Evolutionary conservation across 2,113 vertebrate species (phyloP).

Genomic region (Eretmochelys imbricata): DNA sequence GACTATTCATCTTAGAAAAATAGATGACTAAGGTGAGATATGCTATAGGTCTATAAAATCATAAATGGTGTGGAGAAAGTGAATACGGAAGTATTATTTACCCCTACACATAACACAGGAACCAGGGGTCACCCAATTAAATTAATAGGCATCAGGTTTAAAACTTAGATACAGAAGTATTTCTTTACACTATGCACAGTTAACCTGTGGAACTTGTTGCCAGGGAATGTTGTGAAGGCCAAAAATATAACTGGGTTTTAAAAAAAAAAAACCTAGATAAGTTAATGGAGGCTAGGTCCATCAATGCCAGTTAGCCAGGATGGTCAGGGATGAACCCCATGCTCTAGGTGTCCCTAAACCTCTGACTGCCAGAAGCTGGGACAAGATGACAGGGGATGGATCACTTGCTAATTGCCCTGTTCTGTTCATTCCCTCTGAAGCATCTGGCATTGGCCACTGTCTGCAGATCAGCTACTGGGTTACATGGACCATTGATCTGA

Average conservation of each 20-base stretch:
- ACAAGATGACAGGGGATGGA: background rate
- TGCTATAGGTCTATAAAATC: background rate
- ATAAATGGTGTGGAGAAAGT: background rate
- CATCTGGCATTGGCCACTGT: background rate
- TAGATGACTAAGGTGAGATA: background rate
- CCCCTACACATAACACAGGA: background rate
- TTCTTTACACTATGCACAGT: background rate
- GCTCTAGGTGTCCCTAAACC: background rate
- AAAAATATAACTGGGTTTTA: background rate
- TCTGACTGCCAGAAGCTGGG: background rate
- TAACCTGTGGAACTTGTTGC: background rate
- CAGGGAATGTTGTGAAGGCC: background rate
- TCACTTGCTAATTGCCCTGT: background rate
- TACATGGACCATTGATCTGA: background rate
- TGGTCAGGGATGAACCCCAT: background rate
- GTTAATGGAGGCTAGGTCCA: background rate
- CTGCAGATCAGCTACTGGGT: background rate
- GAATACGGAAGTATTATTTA: background rate
- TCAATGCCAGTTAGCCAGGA: background rate
- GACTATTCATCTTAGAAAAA: background rate
- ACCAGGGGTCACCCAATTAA: background rate
- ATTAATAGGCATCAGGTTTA: background rate
- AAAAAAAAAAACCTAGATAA: too few species aligned
- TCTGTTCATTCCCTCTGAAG: background rate
- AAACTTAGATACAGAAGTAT: background rate